phyloP scores from a whole-genome alignment of 2,888 invertebrate species.

The Oxyteleia sp. region DNA sequence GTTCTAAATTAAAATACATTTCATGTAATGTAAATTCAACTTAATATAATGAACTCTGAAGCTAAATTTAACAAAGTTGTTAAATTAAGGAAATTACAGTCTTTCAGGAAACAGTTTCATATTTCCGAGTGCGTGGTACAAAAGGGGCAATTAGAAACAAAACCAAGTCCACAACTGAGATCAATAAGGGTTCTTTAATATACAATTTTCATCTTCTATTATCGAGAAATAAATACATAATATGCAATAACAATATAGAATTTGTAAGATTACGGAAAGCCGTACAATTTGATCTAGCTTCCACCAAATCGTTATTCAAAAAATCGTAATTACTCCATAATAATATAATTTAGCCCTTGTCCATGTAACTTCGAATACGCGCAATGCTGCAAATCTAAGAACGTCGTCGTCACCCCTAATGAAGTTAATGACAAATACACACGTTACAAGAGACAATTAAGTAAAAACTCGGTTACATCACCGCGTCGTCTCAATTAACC shows the following conservation, averaged over 20 bases:
- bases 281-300: slow-evolving; percentile 69
- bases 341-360: slow-evolving; percentile 58
- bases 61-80: no score
- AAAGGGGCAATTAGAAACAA: no score
- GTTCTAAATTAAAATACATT: no score
- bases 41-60: no score
- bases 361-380: slow-evolving; percentile 52
- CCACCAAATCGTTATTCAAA: slow-evolving; percentile 62
- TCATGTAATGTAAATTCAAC: no score
- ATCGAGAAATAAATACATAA: slow-evolving; percentile 80
- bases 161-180: slow-evolving; percentile 66
- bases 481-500: slow-evolving; percentile 20
- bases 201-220: slow-evolving; percentile 80
- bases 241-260: slow-evolving; percentile 74
- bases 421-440: slow-evolving; percentile 62
- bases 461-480: slow-evolving; percentile 62
- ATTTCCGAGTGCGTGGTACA: no score
- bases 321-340: slow-evolving; percentile 58
- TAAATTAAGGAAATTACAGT: no score
- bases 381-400: slow-evolving; percentile 66
- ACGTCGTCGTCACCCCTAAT: slow-evolving; percentile 45
- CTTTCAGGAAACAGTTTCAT: no score
- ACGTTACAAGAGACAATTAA: slow-evolving; percentile 68
- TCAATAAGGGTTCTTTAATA: slow-evolving; percentile 78
- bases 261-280: slow-evolving; percentile 72